A percentile compares a stretch with the other conserved stretches of the same genome.
These are phyloP conservation scores for Chorisops tibialis DNA, from an alignment of 2,888 invertebrate species.

Conservation along the genomic window DNA sequence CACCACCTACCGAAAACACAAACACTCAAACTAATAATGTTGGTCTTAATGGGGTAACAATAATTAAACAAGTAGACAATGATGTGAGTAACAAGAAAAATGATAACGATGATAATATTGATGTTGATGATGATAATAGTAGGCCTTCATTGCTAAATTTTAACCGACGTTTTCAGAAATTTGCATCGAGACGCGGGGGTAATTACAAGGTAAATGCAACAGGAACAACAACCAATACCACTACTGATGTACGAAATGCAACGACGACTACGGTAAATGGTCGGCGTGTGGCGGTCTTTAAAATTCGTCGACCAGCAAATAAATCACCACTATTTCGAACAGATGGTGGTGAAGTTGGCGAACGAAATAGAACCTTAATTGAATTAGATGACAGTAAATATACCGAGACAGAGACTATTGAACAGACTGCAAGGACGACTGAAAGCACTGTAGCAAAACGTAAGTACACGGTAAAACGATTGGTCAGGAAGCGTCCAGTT, in stretches of 20 bases:
- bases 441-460: constrained; percentile 1
- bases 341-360: neutral
- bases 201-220: constrained; percentile 19
- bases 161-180: constrained; percentile 23
- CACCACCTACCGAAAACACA: neutral
- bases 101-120: constrained; percentile 36
- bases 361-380: neutral
- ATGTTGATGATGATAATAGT: constrained; percentile 32
- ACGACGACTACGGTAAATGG: constrained; percentile 1
- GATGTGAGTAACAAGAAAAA: constrained; percentile 32
- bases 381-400: neutral
- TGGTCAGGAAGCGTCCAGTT: constrained; percentile 11
- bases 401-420: neutral
- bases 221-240: constrained; percentile 4
- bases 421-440: neutral
- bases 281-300: constrained; percentile 14
- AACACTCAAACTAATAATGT: constrained; percentile 15
- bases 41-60: constrained; percentile 16
- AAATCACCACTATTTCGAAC: neutral
- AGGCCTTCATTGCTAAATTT: constrained; percentile 20
- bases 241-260: neutral
- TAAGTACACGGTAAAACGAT: neutral
- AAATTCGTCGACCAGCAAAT: constrained; percentile 14
- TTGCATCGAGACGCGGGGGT: constrained; percentile 18
- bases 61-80: constrained; percentile 18